Evolutionary conservation across 2,888 invertebrate species (phyloP), one percentile per base, ranked within the genome.

Genomic region (Malacosoma neustria): DNA sequence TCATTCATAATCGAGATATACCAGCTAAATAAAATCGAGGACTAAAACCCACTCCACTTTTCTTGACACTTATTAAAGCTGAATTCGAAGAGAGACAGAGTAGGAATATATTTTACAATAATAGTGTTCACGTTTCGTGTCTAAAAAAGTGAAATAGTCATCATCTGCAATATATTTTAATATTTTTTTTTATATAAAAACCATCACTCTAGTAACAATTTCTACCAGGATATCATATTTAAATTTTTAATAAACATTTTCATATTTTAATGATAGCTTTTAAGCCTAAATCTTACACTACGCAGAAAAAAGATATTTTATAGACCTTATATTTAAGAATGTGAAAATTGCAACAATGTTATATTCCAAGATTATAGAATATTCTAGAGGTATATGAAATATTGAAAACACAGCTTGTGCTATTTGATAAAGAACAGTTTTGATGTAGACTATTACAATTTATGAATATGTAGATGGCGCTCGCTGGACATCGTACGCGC

Each of bases 121-220:
- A 54, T 68, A 66, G 68, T 74, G 71, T 77, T 72, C 68, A 49
- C 55, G 44, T 44, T 43, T 52, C 45, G 50, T 43, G 37, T 42
- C 42, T 43, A 45, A 62, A 65, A 63, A 67, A 72, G 61, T 66
- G 57, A 54, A 57, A 59, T 48, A 57, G 39, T 45, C 61, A 61
- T 54, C 57, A 57, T 68, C 60, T 65, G 72, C 61, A 61, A 54
- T 62, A 54, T 53, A 65, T 65, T 64, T 61, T 65, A 63, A 54
- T 68, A 71, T 58, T 66, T 32, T 31, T 69, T 74, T 68, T 75
- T 54, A 56, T 76, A 77, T 79, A 55, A 76, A 77, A 77, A 82
- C 72, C 80, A 79, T 75, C 79, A 72, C 71, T 77, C 80, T 84
- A 85, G 67, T 85, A 85, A 85, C 85, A 85, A 85, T 76, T 59